These are phyloP conservation scores for Drosophila neotestacea DNA, from an alignment of 2,888 invertebrate genomes.

Conservation along the genomic window DNA sequence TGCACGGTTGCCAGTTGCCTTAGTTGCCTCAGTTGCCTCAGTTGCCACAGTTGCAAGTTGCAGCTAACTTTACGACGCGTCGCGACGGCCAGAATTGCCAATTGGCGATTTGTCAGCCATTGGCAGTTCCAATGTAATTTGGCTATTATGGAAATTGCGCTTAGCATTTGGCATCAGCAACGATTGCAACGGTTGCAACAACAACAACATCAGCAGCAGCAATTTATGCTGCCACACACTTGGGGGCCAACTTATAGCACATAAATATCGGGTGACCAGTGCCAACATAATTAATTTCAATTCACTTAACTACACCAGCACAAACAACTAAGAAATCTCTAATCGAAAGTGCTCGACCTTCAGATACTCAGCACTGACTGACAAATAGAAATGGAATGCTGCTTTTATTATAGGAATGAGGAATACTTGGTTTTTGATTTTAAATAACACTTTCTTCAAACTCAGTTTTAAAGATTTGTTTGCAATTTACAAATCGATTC, in stretches of 20 bases:
- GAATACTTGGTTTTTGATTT: no score
- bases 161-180: conserved; percentile 27
- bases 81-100: conserved; percentile 2
- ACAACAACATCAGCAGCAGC: conserved; percentile 23
- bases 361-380: conserved; percentile 1
- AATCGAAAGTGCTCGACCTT: not conserved
- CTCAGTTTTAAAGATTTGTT: no score
- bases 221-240: conserved; percentile 77
- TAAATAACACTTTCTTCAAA: no score
- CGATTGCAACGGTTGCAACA: conserved; percentile 4
- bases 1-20: not conserved
- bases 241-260: conserved; percentile 73
- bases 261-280: conserved; percentile 63
- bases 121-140: conserved; percentile 67
- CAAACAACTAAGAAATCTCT: conserved; percentile 33
- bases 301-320: conserved; percentile 53
- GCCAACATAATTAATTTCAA: conserved; percentile 78
- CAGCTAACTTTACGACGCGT: conserved; percentile 1
- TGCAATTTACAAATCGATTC: no score
- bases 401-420: no score
- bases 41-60: not conserved
- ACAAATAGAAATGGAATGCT: no score
- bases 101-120: conserved; percentile 69
- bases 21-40: not conserved
- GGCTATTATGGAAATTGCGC: conserved; percentile 73